Conservation (phyloP, 2,888 invertebrate species). For the Polydrusus pterygomalis region DNA sequence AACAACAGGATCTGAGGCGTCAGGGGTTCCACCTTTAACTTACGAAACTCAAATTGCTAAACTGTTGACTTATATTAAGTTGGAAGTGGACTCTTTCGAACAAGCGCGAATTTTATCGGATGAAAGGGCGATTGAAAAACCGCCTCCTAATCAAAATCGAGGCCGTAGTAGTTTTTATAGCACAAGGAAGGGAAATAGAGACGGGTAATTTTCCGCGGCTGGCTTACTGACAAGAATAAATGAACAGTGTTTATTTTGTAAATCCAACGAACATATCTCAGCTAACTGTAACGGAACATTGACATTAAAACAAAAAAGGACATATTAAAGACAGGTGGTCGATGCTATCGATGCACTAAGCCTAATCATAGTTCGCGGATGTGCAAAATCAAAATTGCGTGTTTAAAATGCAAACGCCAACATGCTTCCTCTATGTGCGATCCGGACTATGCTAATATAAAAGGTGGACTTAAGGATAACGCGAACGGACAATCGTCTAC, state of each 20-base stretch:
- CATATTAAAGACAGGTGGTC: neutral
- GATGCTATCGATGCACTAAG: neutral
- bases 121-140: neutral
- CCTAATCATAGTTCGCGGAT: neutral
- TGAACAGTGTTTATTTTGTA: neutral
- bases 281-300: neutral
- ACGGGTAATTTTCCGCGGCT: neutral
- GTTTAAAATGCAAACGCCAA: neutral
- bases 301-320: neutral
- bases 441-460: neutral
- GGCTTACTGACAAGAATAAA: neutral
- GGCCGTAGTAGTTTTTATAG: neutral
- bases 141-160: neutral
- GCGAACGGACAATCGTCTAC: neutral
- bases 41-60: too few species aligned
- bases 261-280: neutral
- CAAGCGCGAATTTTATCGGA: too few species aligned
- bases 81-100: too few species aligned
- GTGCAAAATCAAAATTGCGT: neutral
- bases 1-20: neutral
- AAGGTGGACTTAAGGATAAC: neutral
- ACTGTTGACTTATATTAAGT: too few species aligned
- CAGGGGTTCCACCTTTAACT: neutral
- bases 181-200: neutral
- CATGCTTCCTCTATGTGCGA: neutral